Conservation (phyloP, 2,797 vertebrate genomes). For the Glyptemys insculpta region DNA sequence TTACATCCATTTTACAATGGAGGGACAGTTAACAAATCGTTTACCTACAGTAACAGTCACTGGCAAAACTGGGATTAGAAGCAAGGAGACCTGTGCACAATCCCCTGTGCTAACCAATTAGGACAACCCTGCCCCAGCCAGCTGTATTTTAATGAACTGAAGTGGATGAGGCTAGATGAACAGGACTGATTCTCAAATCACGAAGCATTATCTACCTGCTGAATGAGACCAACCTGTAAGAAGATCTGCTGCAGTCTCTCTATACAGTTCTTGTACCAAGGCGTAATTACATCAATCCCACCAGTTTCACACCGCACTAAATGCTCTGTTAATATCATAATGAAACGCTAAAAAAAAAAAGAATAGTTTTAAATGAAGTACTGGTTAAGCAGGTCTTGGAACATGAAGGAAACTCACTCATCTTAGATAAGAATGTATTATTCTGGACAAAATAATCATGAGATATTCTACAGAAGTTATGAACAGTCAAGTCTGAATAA, state of each 20-base stretch:
- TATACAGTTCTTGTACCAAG: constrained; percentile 98
- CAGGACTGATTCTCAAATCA: background rate
- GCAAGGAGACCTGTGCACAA: background rate
- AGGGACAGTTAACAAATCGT: no score
- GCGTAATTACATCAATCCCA: constrained; percentile 92
- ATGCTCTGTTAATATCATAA: constrained; percentile 98
- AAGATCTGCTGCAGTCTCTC: constrained; percentile 97
- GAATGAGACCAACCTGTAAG: constrained; percentile 86
- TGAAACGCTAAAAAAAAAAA: constrained; percentile 89
- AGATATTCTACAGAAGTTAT: background rate
- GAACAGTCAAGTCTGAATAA: background rate
- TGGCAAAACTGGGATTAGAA: background rate
- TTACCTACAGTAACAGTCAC: no score
- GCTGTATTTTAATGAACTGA: background rate
- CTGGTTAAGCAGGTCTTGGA: accelerated
- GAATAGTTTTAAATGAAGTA: background rate
- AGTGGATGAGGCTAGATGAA: background rate
- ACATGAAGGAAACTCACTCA: background rate
- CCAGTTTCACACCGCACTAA: constrained; percentile 96
- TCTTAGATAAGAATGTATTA: background rate
- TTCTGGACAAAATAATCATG: background rate
- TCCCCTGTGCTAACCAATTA: background rate
- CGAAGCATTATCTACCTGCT: background rate
- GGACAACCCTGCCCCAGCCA: background rate
- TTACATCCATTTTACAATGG: no score